Conservation (phyloP, 2,113 vertebrate species). For the Atractosteus spatula region DNA sequence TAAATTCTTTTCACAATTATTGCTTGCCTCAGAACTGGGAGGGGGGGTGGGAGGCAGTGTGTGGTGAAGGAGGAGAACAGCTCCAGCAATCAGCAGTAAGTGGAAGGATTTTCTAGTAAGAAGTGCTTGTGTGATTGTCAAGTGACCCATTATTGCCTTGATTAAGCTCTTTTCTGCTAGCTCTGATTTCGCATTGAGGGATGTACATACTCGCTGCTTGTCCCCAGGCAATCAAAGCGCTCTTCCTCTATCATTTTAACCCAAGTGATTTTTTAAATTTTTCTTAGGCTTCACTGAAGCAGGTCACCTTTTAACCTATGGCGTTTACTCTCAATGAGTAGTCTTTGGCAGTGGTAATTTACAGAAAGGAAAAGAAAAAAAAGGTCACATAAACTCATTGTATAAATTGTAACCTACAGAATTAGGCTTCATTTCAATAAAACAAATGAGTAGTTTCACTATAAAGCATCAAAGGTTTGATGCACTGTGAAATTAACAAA, state of each 20-base stretch:
- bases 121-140: constrained; percentile 97
- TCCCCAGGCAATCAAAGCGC: constrained; percentile 83
- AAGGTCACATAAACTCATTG: constrained; percentile 58
- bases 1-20: constrained; percentile 92
- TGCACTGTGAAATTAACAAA: constrained; percentile 44
- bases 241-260: constrained; percentile 76
- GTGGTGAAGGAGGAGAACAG: constrained; percentile 52
- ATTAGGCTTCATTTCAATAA: constrained; percentile 63
- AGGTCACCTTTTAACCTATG: neutral
- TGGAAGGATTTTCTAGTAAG: constrained; percentile 87
- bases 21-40: constrained; percentile 83
- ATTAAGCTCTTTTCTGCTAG: constrained; percentile 82
- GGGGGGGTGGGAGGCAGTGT: constrained; percentile 42
- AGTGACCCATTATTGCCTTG: constrained; percentile 96
- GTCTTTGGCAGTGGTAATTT: constrained; percentile 43
- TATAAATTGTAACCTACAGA: constrained; percentile 63
- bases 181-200: constrained; percentile 87
- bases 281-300: constrained; percentile 31
- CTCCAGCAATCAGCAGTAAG: constrained; percentile 96
- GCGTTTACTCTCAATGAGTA: constrained; percentile 47
- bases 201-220: constrained; percentile 67
- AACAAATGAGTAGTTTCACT: constrained; percentile 54
- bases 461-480: constrained; percentile 45
- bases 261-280: constrained; percentile 70
- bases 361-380: constrained; percentile 48